Percentiles rank a stretch among this genome's conserved stretches.
phyloP scores from a whole-genome alignment of 2,888 invertebrate genomes.

The Noctua comes region DNA sequence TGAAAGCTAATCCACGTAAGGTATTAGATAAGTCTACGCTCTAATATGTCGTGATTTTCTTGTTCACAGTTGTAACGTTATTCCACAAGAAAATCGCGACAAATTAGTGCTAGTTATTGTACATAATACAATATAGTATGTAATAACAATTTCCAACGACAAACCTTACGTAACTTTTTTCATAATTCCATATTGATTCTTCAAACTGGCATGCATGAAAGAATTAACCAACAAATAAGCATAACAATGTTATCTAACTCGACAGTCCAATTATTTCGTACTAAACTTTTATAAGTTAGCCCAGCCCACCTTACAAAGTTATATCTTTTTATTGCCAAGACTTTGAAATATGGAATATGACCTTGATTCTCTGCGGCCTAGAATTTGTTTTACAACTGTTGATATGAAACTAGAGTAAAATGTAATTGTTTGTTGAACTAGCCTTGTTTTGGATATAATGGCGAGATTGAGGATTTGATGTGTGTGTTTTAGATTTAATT shows the following conservation, averaged over 20 bases:
- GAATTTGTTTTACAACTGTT: slow-evolving; percentile 50
- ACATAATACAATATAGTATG: not conserved
- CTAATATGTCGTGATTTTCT: too few species aligned
- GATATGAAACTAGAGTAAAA: slow-evolving; percentile 23
- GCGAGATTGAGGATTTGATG: slow-evolving; percentile 9
- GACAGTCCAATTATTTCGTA: slow-evolving; percentile 39
- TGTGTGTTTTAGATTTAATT: not conserved
- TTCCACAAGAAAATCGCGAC: not conserved
- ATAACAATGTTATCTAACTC: slow-evolving; percentile 41
- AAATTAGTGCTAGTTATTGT: not conserved
- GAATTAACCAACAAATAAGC: slow-evolving; percentile 14
- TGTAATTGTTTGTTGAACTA: slow-evolving; percentile 37
- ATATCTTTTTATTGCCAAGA: slow-evolving; percentile 43
- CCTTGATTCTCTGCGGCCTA: slow-evolving; percentile 53
- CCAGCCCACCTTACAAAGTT: slow-evolving; percentile 18
- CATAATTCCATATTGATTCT: slow-evolving; percentile 43
- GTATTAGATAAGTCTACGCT: not conserved
- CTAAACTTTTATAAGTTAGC: slow-evolving; percentile 33
- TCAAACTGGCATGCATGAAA: slow-evolving; percentile 5
- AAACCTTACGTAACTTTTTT: slow-evolving; percentile 7
- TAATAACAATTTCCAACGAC: slow-evolving; percentile 27
- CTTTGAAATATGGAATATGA: slow-evolving; percentile 47
- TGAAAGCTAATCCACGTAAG: not conserved
- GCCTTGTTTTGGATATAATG: slow-evolving; percentile 31
- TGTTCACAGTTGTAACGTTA: too few species aligned